phyloP scores from a whole-genome alignment of 2,888 invertebrate species.

The Chouioia cunea region DNA sequence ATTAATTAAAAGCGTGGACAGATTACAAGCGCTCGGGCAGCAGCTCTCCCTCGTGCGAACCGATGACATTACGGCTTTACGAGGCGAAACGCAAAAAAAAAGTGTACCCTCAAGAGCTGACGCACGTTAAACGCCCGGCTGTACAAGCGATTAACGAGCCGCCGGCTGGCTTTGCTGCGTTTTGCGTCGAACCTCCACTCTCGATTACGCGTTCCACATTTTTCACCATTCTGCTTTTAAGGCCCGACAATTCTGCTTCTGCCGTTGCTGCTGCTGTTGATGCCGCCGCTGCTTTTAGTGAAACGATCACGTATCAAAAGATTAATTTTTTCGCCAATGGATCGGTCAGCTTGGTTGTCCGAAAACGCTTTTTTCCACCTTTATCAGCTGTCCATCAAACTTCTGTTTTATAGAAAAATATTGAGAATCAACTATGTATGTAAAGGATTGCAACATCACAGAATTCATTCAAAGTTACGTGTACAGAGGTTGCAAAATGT shows the following conservation, averaged over 20 bases:
- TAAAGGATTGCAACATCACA: neutral
- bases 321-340: neutral
- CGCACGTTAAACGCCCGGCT: conserved; percentile 1
- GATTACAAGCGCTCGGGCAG: conserved; percentile 58
- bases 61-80: conserved; percentile 63
- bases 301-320: neutral
- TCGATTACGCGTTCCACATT: too few species aligned
- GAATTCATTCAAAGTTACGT: too few species aligned
- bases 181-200: conserved; percentile 1
- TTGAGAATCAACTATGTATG: neutral
- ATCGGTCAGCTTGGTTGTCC: too few species aligned
- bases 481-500: too few species aligned
- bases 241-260: too few species aligned
- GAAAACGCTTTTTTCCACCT: neutral
- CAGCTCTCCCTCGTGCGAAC: conserved; percentile 46
- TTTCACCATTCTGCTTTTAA: too few species aligned
- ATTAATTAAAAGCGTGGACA: conserved; percentile 65
- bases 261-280: too few species aligned
- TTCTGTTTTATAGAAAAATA: neutral
- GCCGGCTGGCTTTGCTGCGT: conserved; percentile 16
- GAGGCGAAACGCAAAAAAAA: conserved; percentile 50
- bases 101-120: neutral
- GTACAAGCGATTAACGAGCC: neutral
- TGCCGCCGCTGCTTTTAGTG: neutral
- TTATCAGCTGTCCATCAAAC: neutral